Evolutionary conservation across 2,113 vertebrate genomes (phyloP).

Genomic region (Salvelinus namaycush): DNA sequence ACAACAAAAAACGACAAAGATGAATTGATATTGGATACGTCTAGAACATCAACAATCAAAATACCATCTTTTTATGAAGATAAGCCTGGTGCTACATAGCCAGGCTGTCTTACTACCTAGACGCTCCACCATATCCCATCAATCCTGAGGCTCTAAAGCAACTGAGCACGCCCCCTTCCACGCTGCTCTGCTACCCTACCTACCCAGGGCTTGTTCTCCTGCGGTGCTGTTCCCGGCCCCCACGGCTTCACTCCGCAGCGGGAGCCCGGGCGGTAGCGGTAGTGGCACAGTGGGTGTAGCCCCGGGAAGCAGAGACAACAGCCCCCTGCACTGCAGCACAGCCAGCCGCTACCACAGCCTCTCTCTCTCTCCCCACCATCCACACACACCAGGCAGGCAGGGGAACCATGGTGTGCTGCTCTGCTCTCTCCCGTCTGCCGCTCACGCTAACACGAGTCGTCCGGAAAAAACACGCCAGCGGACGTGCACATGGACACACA

Average conservation of each 20-base stretch:
- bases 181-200: constrained; percentile 57
- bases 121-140: too few species aligned
- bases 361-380: constrained; percentile 14
- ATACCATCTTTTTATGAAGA: too few species aligned
- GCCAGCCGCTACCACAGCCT: constrained; percentile 20
- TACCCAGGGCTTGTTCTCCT: constrained; percentile 47
- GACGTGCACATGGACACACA: background rate
- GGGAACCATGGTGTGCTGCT: constrained; percentile 10
- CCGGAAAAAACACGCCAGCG: constrained; percentile 16
- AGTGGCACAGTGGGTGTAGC: constrained; percentile 24
- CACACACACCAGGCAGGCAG: constrained; percentile 13
- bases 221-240: constrained; percentile 33
- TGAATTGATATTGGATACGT: too few species aligned
- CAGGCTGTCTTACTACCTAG: too few species aligned
- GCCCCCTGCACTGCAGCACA: constrained; percentile 38
- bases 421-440: constrained; percentile 10
- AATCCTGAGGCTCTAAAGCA: constrained; percentile 18
- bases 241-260: constrained; percentile 46
- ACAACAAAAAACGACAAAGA: too few species aligned
- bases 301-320: constrained; percentile 1
- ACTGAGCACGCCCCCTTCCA: background rate
- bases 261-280: constrained; percentile 27
- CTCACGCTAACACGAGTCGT: constrained; percentile 11
- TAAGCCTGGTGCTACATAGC: too few species aligned
- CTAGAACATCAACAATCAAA: too few species aligned